Evolutionary conservation across 2,888 invertebrate genomes (phyloP), one percentile per base, ranked within the genome.

Genomic region (Unio pictorum): DNA sequence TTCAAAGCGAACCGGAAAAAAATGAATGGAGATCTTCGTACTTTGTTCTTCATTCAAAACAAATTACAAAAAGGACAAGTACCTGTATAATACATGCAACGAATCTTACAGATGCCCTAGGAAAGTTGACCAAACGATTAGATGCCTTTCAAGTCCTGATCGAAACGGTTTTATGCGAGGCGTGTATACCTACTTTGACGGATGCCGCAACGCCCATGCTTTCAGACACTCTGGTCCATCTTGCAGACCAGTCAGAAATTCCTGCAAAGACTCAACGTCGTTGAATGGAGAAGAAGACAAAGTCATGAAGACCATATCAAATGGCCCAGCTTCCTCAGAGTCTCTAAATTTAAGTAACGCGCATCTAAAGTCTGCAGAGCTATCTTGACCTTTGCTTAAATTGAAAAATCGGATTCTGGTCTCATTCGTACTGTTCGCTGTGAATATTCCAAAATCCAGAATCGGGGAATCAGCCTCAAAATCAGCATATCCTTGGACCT

Each of bases 331-430:
- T 4, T 67, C 70, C 45, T 72, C 69, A 3, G 18, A 7, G 23
- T 76, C 76, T 1, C 67, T 69, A 54, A 76, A 71, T 73, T 75
- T 55, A 23, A 76, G 61, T 61, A 76, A 76, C n/a, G 72, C 68
- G 18, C 76, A 71, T 63, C 76, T 58, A 61, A 74, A 66, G 63
- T 76, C 76, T 55, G 73, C 71, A 2, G 76, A 62, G 18, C 72
- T 73, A 23, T 76, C 76, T 58, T 76, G 72, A 8, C 76, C 73
- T n/a, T 65, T 66, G 26, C 59, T 61, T 66, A 76, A 55, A 60
- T 74, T 76, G 66, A 74, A 74, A 66, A 72, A 76, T 55, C 74
- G 56, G 20, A 71, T 57, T 28, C 76, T 68, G 57, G 72, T 64
- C 28, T 70, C 72, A 23, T 64, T 71, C 26, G 73, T 68, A n/a